Evolutionary conservation across 2,888 invertebrate species (phyloP).

Genomic region (Netelia melanura): DNA sequence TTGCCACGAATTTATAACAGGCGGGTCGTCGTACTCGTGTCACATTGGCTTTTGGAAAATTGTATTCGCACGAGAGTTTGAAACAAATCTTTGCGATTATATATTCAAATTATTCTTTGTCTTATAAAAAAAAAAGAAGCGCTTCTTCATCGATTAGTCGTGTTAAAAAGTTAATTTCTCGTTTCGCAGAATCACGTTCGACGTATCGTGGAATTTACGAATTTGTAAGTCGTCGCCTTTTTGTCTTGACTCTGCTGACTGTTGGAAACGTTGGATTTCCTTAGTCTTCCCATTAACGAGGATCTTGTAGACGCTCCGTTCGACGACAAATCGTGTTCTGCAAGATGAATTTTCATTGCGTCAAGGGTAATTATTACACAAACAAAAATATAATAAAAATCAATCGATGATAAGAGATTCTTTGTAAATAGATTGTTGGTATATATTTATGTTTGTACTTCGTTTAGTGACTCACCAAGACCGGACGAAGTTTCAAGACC

Average conservation of each 20-base stretch:
- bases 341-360: constrained; percentile 27
- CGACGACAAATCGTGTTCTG: constrained; percentile 70
- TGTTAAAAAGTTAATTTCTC: not conserved
- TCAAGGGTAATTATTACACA: not conserved
- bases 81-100: not conserved
- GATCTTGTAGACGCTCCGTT: constrained; percentile 72
- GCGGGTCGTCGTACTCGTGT: not conserved
- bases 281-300: constrained; percentile 73
- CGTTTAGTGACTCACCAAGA: constrained; percentile 42
- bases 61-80: not conserved
- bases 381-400: not conserved
- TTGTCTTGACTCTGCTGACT: constrained; percentile 1
- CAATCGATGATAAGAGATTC: not conserved
- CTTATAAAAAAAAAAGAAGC: too few relatives aligned
- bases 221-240: constrained; percentile 7
- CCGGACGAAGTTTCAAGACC: constrained; percentile 21
- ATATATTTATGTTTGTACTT: not conserved
- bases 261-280: constrained; percentile 68
- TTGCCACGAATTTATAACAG: too few relatives aligned
- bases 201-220: constrained; percentile 19
- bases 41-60: not conserved
- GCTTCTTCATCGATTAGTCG: not conserved
- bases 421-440: not conserved
- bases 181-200: not conserved
- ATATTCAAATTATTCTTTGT: too few relatives aligned